Evolutionary conservation across 2,113 vertebrate species (phyloP), one percentile per base, ranked within the genome.

Genomic region (Oryzias woworae): DNA sequence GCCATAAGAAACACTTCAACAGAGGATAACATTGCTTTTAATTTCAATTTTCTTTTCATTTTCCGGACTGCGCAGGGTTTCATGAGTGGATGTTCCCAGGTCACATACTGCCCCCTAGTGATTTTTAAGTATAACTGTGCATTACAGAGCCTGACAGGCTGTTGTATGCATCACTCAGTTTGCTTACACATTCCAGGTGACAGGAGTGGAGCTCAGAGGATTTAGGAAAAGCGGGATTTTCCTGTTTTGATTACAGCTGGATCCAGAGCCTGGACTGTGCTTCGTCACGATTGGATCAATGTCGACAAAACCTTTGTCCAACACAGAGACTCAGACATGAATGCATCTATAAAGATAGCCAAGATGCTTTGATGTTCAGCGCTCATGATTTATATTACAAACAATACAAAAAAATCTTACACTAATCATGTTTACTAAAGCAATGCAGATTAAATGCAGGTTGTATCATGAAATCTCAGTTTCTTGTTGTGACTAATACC

Each of bases 41-140:
- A 73, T 87, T 88, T 55, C 84, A 72, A 79, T 80, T 87, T 67
- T 71, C 67, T 76, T 80, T 73, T 73, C 49, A 75, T 84, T 73
- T 66, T 36, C 10, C 70, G 43, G 54, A 56, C 1, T 3, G n/a
- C 8, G 42, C 57, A 73, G 58, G 63, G 49, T 48, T 49, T n/a
- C n/a, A 24, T 56, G 43, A 3, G 4, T 5, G 6, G 46, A 70
- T 63, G 66, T 90, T 90, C 87, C 75, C 66, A 82, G 82, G 91
- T 89, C 91, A 85, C 87, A 87, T 87, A 93, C 90, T 93, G 92
- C 92, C 92, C 92, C 91, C 92, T 90, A 65, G 88, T 92, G 24
- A 1, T 44, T 13, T 14, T 17, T 20, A 1, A 3, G 69, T 54
- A 77, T 67, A 66, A 46, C 53, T 13, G 26, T 56, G 65, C 80